Evolutionary conservation across 1,140 invertebrate species (phyloP).

Genomic region (Hesperophylax magnus): DNA sequence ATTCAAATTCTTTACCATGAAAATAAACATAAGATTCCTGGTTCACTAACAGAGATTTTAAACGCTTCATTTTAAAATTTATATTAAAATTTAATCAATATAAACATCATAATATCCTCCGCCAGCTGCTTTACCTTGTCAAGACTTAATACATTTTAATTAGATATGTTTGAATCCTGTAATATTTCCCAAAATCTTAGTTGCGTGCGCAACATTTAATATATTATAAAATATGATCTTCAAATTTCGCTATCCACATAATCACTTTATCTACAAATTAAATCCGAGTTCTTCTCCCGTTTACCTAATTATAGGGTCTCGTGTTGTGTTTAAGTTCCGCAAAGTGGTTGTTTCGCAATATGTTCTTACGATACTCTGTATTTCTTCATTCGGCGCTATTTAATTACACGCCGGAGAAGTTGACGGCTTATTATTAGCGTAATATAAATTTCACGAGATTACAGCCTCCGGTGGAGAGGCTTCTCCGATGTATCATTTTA

Average conservation of each 20-base stretch:
- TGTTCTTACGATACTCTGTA: slow-evolving; percentile 1
- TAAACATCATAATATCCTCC: no score
- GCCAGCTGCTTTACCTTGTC: no score
- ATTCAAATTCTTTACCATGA: no score
- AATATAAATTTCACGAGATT: slow-evolving; percentile 50
- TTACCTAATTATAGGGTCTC: slow-evolving; percentile 9
- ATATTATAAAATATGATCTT: neutral
- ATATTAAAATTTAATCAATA: no score
- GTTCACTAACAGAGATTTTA: no score
- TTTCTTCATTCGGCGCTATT: slow-evolving; percentile 36
- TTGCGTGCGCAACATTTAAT: no score
- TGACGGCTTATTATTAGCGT: slow-evolving; percentile 49
- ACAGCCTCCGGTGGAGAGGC: slow-evolving; percentile 5
- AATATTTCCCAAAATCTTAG: no score
- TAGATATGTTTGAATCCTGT: no score
- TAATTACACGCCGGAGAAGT: slow-evolving; percentile 47
- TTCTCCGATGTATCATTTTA: slow-evolving; percentile 37
- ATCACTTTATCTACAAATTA: slow-evolving; percentile 6
- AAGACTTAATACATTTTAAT: no score
- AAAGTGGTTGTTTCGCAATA: neutral
- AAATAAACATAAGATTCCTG: no score
- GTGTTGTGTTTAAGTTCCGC: neutral
- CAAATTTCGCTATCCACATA: neutral
- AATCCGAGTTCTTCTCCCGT: slow-evolving; percentile 6
- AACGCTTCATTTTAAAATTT: no score